Evolutionary conservation across 2,113 vertebrate genomes (phyloP), one percentile per base, ranked within the genome.

Genomic region (Balaeniceps rex): DNA sequence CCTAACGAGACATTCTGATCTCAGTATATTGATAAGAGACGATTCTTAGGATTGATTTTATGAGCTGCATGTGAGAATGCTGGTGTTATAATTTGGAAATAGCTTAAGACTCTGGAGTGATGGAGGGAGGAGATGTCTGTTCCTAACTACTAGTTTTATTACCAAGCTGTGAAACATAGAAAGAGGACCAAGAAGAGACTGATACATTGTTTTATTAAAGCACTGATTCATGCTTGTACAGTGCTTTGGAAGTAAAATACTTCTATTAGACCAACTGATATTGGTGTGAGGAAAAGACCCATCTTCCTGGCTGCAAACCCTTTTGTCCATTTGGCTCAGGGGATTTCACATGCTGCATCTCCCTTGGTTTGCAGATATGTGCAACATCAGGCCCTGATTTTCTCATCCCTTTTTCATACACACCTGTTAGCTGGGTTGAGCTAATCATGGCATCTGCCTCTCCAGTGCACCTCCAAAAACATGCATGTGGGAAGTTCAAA

Each of bases 1-100:
- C 70, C 69, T 93, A 23, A 76, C 4, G n/a, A 94, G 88, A 71
- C 90, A 72, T 94, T 97, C 80, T 94, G 80, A 75, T 93, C 26
- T 87, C 58, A 51, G 76, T 83, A 93, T 94, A 95, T 83, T 96
- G 90, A 94, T 97, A 98, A 94, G 42, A 90, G 91, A 93, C 93
- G 95, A 96, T 83, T 93, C 97, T 95, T 91, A 98, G 90, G 87
- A 96, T 94, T 96, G 96, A 97, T 98, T 97, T 96, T 98, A 94
- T 47, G 83, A 97, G 61, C 91, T 96, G 34, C 57, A 91, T 87
- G 49, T 75, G 74, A 95, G 78, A 98, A 95, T 96, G 70, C 10
- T 65, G 23, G 7, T 69, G 9, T 38, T 75, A 42, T 54, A 81
- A 58, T 91, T 88, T 97, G 92, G 77, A 97, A 97, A 94, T 94